Evolutionary conservation across 64 coral and sea anemone species (phyloP), one percentile per base, ranked within the genome.

Genomic region (Hydrozoanthus tunicans): DNA sequence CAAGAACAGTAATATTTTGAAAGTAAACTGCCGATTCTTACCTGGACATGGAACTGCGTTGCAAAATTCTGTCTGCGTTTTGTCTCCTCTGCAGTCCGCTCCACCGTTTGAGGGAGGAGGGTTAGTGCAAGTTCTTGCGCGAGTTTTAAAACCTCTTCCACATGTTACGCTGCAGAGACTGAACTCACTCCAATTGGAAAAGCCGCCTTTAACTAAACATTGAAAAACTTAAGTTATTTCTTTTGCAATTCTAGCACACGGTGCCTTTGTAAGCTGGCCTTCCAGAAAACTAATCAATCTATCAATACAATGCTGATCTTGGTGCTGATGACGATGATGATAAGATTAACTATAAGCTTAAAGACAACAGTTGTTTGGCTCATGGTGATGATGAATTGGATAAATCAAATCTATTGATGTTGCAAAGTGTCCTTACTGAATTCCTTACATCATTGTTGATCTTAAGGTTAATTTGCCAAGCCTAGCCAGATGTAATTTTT

Each of bases 21-120:
- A 43, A 43, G 32, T 43, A 43, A 43, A 43, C 32, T 43, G 32
- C 12, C 25, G 52, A 59, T 81, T 23, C 90, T 56, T 64, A 93
- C 91, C 82, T 72, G 76, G 82, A 52, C 82, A 93, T 52, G 74
- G 32, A 7, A 5, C 7, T 17, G 60, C 8, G 58, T 71, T 81
- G 58, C 90, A 91, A 58, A 70, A 8, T 70, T 15, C 62, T 7
- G 67, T 65, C 70, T 91, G 26, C 13, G 81, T 85, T n/a, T 14
- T 54, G 73, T 17, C 24, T 64, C 91, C 91, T 0, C 13, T 5
- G 51, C 91, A 92, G 69, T 92, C 71, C 27, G 27, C 55, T 52
- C 91, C 91, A 63, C 58, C 68, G 10, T 69, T 69, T 20, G 51
- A 59, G 11, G 90, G 90, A 51, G 78, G 78, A 32, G 90, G 90